A percentile compares a stretch with the other conserved stretches of the same genome.
Evolutionary conservation across 1,140 invertebrate species (phyloP).

Genomic region (Drosophila arawakana): DNA sequence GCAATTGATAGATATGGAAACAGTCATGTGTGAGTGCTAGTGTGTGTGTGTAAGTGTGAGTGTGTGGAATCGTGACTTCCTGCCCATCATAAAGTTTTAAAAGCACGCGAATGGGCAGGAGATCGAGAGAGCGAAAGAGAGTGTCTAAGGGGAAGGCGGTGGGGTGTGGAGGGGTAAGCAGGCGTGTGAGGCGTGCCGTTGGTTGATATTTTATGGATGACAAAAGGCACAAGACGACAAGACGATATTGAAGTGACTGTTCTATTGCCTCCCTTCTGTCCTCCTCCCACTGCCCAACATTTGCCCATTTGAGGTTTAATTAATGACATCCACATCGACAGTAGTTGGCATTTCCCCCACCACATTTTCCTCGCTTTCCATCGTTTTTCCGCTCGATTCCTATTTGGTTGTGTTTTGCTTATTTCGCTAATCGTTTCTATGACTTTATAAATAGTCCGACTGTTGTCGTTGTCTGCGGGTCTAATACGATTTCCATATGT

Average conservation of each 20-base stretch:
- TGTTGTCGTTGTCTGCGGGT: slow-evolving; percentile 40
- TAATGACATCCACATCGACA: slow-evolving; percentile 66
- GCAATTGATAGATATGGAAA: slow-evolving; percentile 28
- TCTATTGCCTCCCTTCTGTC: slow-evolving; percentile 24
- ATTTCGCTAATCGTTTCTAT: slow-evolving; percentile 56
- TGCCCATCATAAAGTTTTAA: slow-evolving; percentile 67
- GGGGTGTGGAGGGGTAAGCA: neutral
- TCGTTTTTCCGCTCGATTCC: slow-evolving; percentile 1
- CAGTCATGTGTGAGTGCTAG: slow-evolving; percentile 11
- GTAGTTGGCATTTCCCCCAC: slow-evolving; percentile 6
- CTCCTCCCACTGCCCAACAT: slow-evolving; percentile 32
- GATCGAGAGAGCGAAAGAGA: slow-evolving; percentile 6
- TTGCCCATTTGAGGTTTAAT: slow-evolving; percentile 76
- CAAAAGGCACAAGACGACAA: slow-evolving; percentile 67
- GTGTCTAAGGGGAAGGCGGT: neutral
- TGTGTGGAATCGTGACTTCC: slow-evolving; percentile 75
- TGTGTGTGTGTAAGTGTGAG: neutral
- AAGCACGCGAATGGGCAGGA: slow-evolving; percentile 25
- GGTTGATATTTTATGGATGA: slow-evolving; percentile 69
- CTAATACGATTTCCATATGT: slow-evolving; percentile 36
- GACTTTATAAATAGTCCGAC: slow-evolving; percentile 41
- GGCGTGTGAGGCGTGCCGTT: neutral
- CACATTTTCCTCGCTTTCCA: neutral
- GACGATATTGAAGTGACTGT: slow-evolving; percentile 44
- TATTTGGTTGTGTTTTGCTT: slow-evolving; percentile 28